Percentiles rank a stretch among this genome's conserved stretches.
Evolutionary conservation across 2,113 vertebrate genomes (phyloP).

Genomic region (Gnathonemus echidnorhynchus): DNA sequence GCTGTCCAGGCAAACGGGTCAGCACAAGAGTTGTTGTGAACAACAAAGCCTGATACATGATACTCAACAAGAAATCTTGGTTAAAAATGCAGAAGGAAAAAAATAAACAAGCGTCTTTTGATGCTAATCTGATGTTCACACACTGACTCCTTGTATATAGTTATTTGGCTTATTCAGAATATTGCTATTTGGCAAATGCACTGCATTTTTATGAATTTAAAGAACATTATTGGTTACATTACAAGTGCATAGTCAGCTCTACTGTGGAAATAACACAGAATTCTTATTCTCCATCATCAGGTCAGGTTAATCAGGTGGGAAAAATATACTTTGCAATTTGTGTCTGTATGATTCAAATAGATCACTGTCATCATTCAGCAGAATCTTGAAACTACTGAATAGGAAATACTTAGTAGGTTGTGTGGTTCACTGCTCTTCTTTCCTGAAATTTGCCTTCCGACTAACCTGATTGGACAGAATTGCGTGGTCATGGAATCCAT

Average conservation of each 20-base stretch:
- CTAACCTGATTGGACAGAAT: not conserved
- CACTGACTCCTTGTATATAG: not conserved
- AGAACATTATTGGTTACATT: not conserved
- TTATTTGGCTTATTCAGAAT: not conserved
- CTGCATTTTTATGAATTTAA: not conserved
- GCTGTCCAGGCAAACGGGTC: not conserved
- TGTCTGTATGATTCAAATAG: not conserved
- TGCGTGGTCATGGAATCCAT: not conserved
- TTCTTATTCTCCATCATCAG: not conserved
- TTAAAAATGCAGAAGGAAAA: conserved; percentile 1
- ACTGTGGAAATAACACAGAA: not conserved
- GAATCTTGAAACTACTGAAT: not conserved
- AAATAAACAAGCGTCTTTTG: not conserved
- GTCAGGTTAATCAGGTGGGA: not conserved
- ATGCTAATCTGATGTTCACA: not conserved
- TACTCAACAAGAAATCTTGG: not conserved
- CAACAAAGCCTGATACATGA: not conserved
- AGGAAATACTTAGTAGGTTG: not conserved
- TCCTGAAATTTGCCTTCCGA: not conserved
- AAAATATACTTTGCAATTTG: not conserved
- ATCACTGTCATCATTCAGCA: not conserved
- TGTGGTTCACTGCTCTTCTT: not conserved
- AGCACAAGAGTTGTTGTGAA: not conserved
- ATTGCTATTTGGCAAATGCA: not conserved
- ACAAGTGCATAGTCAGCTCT: not conserved